Evolutionary conservation across 2,113 vertebrate species (phyloP).

Genomic region (Saguinus midas): DNA sequence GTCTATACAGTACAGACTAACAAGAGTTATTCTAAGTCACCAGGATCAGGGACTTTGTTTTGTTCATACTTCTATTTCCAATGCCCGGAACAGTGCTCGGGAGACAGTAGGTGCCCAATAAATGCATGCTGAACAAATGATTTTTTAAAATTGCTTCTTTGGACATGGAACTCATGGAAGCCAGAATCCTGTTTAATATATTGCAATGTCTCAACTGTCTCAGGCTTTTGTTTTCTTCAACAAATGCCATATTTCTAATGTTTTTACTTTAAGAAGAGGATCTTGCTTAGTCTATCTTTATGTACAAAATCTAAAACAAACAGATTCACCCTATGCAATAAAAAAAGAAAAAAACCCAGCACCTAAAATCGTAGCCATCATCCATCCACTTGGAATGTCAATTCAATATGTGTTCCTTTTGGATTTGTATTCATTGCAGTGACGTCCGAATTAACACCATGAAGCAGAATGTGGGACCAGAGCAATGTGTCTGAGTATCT

Average conservation of each 20-base stretch:
- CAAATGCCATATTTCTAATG: neutral
- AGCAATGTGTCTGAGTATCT: conserved; percentile 76
- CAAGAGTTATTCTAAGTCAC: neutral
- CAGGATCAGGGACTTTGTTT: neutral
- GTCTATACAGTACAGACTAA: neutral
- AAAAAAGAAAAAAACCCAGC: conserved; percentile 5
- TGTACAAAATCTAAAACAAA: conserved; percentile 55
- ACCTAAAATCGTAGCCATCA: conserved; percentile 54
- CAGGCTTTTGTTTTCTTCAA: neutral
- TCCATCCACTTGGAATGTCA: conserved; percentile 74
- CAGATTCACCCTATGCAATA: neutral
- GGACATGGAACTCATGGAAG: neutral
- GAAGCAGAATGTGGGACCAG: conserved; percentile 79
- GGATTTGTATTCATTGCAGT: conserved; percentile 76
- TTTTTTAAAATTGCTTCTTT: neutral
- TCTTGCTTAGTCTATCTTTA: neutral
- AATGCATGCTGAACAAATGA: neutral
- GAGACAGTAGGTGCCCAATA: neutral
- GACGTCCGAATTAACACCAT: conserved; percentile 76
- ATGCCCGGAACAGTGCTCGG: neutral
- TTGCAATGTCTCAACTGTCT: neutral
- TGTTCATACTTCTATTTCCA: neutral
- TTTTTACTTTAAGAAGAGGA: neutral
- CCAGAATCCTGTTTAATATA: neutral
- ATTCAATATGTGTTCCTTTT: conserved; percentile 51